Evolutionary conservation across 1,140 invertebrate genomes (phyloP), one percentile per base, ranked within the genome.

Genomic region (Drosophila yakuba): DNA sequence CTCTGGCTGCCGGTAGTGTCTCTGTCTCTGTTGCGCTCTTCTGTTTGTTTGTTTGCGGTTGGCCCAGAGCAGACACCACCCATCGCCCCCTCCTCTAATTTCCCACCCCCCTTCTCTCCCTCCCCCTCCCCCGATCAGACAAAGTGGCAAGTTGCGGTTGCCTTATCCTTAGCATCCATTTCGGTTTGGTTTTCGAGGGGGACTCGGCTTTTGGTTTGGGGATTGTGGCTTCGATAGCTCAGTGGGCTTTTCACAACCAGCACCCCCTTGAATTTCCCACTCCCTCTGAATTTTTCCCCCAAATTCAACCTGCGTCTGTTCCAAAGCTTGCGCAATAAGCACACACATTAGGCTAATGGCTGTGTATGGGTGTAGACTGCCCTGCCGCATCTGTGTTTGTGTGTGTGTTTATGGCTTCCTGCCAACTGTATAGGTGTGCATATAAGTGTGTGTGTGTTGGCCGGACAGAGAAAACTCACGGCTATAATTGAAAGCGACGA

Each of bases 301-400:
- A 25, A 28, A 41, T 56, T 57, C 69, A 83, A 73, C 78, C 82
- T 78, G 74, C 66, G 58, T 73, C 75, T 63, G 52, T 76, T 88
- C 67, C 83, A 88, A 88, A 88, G 84, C 80, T 72, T 88, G 84
- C 84, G 84, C 84, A 88, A 88, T 88, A 88, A 88, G 84, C 84
- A 83, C 84, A 83, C 84, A 88, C 84, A 88, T 88, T 88, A 88
- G 67, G 85, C 84, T 88, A 88, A 88, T 88, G 84, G 84, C 55
- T 83, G 39, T 78, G 62, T 74, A 50, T 67, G 72, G 54, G 52
- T 69, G 79, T 56, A 25, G 57, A 38, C 44, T 48, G 43, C 25
- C 56, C 32, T 47, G 17, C 60, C 50, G 36, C 35, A 23, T 17
- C 20, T 50, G 41, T 63, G 12, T 32, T 1, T 48, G 23, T 48